Evolutionary conservation across 1,140 invertebrate species (phyloP).

Genomic region (Papilio polytes): DNA sequence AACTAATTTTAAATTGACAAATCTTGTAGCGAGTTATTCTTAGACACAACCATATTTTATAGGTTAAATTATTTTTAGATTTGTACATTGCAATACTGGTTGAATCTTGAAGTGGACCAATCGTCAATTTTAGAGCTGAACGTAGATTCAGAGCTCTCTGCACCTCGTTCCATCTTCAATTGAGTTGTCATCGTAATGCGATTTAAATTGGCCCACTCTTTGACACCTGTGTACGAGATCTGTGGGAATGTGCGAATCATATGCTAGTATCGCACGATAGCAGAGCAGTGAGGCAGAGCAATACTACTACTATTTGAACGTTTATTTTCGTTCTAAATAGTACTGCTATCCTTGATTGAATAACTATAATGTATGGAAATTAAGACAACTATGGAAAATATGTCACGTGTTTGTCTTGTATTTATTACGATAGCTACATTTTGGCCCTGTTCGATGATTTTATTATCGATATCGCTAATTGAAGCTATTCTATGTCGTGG

Average conservation of each 20-base stretch:
- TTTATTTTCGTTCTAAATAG: no score
- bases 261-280: background rate
- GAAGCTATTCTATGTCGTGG: background rate
- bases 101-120: slow-evolving; percentile 32
- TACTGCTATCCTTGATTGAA: no score
- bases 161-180: slow-evolving; percentile 63
- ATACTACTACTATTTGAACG: background rate
- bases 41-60: slow-evolving; percentile 10
- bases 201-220: slow-evolving; percentile 68
- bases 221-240: slow-evolving; percentile 56
- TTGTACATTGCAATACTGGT: slow-evolving; percentile 3
- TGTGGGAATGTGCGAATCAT: slow-evolving; percentile 55
- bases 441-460: no score
- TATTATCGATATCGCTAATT: background rate
- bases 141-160: slow-evolving; percentile 50
- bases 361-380: no score
- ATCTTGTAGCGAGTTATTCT: background rate
- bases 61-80: slow-evolving; percentile 30
- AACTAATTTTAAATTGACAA: slow-evolving; percentile 20
- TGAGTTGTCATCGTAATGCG: slow-evolving; percentile 73
- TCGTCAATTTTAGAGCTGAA: slow-evolving; percentile 44
- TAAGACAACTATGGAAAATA: background rate
- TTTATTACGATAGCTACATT: no score
- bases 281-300: background rate
- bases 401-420: background rate